Percentiles rank a stretch among this genome's conserved stretches.
Conservation (phyloP, 2,113 vertebrate species). For the Sinocyclocheilus grahami region DNA sequence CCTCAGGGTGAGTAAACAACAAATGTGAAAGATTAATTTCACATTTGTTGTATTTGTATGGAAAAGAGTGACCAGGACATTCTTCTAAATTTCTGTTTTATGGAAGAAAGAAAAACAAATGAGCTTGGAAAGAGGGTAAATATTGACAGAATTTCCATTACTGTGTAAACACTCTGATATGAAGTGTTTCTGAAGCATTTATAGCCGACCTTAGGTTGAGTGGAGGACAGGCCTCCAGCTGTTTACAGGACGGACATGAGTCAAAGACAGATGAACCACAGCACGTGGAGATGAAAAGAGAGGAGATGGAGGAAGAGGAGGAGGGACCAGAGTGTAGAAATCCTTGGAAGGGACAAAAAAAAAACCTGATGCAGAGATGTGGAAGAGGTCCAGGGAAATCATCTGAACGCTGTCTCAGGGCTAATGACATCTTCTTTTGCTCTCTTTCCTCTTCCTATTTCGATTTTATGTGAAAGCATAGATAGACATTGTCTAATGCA, state of each 20-base stretch:
- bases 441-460: constrained; percentile 15
- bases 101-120: too few relatives aligned
- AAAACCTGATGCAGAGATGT: constrained; percentile 19
- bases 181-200: too few relatives aligned
- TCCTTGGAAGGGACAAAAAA: constrained; percentile 45
- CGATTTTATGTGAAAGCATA: neutral
- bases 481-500: neutral
- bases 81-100: too few relatives aligned
- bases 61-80: too few relatives aligned
- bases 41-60: too few relatives aligned
- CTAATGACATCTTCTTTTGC: constrained; percentile 12
- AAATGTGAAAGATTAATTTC: too few relatives aligned
- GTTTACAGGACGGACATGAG: constrained; percentile 33
- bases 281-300: constrained; percentile 54
- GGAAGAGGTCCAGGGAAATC: constrained; percentile 52
- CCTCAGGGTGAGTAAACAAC: too few relatives aligned
- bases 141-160: too few relatives aligned
- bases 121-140: too few relatives aligned
- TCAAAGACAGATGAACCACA: constrained; percentile 49
- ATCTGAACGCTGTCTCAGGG: constrained; percentile 54
- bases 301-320: constrained; percentile 24
- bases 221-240: constrained; percentile 2
- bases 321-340: constrained; percentile 33
- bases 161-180: too few relatives aligned
- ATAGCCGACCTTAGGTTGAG: neutral